Conservation (phyloP, 2,888 invertebrate genomes). For the Drosophila prolongata region DNA sequence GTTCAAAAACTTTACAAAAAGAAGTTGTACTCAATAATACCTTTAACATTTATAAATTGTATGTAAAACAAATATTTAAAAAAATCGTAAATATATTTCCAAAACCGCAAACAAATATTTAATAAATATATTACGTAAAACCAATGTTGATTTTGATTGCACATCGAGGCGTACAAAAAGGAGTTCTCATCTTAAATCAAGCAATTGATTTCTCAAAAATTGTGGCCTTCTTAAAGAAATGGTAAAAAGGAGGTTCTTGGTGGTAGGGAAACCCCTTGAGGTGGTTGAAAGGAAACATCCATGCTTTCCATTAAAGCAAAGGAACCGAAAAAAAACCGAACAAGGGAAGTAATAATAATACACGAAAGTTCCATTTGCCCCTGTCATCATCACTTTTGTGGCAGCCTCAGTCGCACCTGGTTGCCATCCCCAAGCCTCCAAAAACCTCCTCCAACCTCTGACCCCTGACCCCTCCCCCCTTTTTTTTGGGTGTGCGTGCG, state of each 20-base stretch:
- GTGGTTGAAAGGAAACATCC: neutral
- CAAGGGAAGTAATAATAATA: constrained; percentile 59
- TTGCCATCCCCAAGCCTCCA: neutral
- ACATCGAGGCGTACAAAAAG: neutral
- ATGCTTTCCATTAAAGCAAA: constrained; percentile 26
- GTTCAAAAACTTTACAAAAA: neutral
- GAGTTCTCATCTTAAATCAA: neutral
- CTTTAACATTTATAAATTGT: no score
- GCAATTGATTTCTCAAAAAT: neutral
- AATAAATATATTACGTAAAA: neutral
- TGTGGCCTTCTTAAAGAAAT: neutral
- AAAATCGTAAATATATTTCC: neutral
- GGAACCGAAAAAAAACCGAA: constrained; percentile 21
- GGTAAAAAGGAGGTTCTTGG: no score
- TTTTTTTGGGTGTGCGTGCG: neutral
- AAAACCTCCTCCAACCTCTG: neutral
- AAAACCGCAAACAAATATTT: neutral
- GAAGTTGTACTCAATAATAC: no score
- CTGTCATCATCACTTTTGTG: constrained; percentile 64
- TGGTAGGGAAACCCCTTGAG: neutral
- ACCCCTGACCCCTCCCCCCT: neutral
- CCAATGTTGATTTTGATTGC: neutral
- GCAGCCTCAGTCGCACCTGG: constrained; percentile 14
- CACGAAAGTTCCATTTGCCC: constrained; percentile 67
- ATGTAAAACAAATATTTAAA: no score